Evolutionary conservation across 2,113 vertebrate species (phyloP).

Genomic region (Crotalus tigris): DNA sequence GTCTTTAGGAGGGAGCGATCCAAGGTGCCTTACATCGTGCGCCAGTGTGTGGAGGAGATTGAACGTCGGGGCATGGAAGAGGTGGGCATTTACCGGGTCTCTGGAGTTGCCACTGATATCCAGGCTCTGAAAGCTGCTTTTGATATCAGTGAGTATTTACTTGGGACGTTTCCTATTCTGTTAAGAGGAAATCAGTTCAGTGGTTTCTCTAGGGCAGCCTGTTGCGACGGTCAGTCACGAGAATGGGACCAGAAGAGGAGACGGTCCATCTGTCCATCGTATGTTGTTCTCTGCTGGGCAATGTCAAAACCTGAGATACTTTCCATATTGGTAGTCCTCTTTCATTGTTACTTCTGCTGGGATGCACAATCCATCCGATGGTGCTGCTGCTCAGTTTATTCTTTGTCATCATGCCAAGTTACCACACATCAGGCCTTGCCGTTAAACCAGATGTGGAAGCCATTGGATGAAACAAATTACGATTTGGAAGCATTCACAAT

Average conservation of each 20-base stretch:
- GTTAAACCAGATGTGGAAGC: not conserved
- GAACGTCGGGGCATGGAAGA: constrained; percentile 97
- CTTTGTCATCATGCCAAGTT: not conserved
- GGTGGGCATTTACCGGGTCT: constrained; percentile 97
- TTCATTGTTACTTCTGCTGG: not conserved
- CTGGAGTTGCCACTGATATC: constrained; percentile 95
- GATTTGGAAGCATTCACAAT: not conserved
- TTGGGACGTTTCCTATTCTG: not conserved
- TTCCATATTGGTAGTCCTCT: not conserved
- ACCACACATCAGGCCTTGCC: not conserved
- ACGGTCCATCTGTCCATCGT: not conserved
- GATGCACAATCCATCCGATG: not conserved
- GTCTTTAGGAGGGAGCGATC: constrained; percentile 87
- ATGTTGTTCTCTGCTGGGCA: not conserved
- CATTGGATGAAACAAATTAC: not conserved
- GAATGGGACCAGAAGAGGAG: not conserved
- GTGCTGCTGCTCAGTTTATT: not conserved
- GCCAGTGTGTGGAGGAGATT: constrained; percentile 96
- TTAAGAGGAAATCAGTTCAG: not conserved
- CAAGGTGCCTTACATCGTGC: constrained; percentile 97
- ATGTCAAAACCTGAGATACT: not conserved
- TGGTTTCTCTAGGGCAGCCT: not conserved
- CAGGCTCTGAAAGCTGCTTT: constrained; percentile 94
- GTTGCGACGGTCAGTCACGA: not conserved
- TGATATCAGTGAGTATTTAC: constrained; percentile 88